Evolutionary conservation across 2,797 vertebrate genomes (phyloP).

Genomic region (Megalops cyprinoides): DNA sequence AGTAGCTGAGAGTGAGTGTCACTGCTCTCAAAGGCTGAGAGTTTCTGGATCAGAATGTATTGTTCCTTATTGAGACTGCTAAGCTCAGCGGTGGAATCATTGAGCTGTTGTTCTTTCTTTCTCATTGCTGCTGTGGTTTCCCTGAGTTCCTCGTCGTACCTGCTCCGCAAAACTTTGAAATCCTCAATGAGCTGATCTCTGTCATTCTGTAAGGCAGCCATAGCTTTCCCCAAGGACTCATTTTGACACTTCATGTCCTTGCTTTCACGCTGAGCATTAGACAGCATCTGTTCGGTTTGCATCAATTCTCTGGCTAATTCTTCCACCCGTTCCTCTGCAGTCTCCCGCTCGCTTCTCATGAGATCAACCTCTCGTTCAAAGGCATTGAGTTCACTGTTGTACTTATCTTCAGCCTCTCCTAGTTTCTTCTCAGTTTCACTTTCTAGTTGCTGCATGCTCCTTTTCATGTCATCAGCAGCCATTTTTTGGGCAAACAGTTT

Average conservation of each 20-base stretch:
- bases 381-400: constrained; percentile 50
- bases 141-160: constrained; percentile 73
- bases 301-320: constrained; percentile 62
- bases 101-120: constrained; percentile 66
- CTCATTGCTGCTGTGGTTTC: constrained; percentile 64
- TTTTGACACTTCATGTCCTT: constrained; percentile 72
- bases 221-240: constrained; percentile 81
- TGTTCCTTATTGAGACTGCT: constrained; percentile 64
- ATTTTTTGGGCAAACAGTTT: constrained; percentile 53
- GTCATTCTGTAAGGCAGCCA: constrained; percentile 83
- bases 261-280: constrained; percentile 63
- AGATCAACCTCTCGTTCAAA: constrained; percentile 58
- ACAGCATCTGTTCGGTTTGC: constrained; percentile 62
- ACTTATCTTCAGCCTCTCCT: constrained; percentile 60
- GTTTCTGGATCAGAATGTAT: constrained; percentile 57
- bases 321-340: constrained; percentile 58
- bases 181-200: constrained; percentile 82
- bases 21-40: constrained; percentile 64
- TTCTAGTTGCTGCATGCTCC: constrained; percentile 58
- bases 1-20: constrained; percentile 62
- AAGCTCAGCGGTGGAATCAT: constrained; percentile 66
- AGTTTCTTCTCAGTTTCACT: constrained; percentile 58
- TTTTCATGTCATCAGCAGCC: constrained; percentile 56
- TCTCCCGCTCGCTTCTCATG: constrained; percentile 64
- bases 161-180: constrained; percentile 75